These are phyloP conservation scores for Drosophila fungiperda DNA, from an alignment of 2,888 invertebrate genomes.

Conservation along the genomic window DNA sequence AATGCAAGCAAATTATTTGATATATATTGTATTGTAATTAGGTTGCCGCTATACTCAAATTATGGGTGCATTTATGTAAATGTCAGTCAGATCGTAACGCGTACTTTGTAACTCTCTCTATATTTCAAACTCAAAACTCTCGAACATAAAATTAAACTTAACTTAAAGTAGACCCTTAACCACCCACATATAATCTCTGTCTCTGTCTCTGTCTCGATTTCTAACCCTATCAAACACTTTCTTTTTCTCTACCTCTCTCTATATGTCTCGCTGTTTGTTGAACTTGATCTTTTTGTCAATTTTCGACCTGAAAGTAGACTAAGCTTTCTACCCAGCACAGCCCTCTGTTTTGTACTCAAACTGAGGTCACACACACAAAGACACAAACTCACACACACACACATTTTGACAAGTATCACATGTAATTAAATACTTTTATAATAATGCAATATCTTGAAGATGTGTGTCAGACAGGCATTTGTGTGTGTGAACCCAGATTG, in stretches of 20 bases:
- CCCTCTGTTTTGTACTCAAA: conserved; percentile 5
- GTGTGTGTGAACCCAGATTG: conserved; percentile 15
- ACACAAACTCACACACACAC: conserved; percentile 1
- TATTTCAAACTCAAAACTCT: conserved; percentile 32
- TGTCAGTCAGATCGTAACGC: conserved; percentile 46
- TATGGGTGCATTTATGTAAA: conserved; percentile 74
- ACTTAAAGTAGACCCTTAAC: conserved; percentile 38
- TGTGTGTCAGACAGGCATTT: not conserved
- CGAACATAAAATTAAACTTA: conserved; percentile 50
- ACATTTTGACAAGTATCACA: conserved; percentile 4
- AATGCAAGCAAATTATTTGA: conserved; percentile 73
- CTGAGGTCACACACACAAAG: conserved; percentile 16
- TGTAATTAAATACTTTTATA: conserved; percentile 21
- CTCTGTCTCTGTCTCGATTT: conserved; percentile 17
- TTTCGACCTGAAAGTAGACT: conserved; percentile 38
- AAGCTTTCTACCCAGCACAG: conserved; percentile 11
- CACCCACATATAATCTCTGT: conserved; percentile 12
- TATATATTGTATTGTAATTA: conserved; percentile 77
- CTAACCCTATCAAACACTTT: conserved; percentile 5
- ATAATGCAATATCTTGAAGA: not conserved
- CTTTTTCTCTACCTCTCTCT: conserved; percentile 4
- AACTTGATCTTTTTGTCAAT: conserved; percentile 38
- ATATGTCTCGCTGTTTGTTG: conserved; percentile 45
- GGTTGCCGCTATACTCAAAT: conserved; percentile 79
- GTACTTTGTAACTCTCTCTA: conserved; percentile 46